phyloP scores from a whole-genome alignment of 2,888 invertebrate species.

The Seira sanloemensis region DNA sequence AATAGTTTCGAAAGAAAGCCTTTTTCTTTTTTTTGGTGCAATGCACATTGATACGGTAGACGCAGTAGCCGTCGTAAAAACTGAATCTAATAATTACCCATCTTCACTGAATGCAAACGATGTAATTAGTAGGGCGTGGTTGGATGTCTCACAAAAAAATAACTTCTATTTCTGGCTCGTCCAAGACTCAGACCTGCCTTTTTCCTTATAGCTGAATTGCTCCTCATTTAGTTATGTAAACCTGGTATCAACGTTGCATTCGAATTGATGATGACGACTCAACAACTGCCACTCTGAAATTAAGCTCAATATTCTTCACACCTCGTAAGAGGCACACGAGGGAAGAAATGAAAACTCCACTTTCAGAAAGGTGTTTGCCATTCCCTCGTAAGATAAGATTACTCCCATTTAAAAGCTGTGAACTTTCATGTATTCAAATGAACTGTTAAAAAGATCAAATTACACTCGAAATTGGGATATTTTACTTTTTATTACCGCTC shows the following conservation, averaged over 20 bases:
- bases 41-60: too few relatives aligned
- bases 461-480: too few relatives aligned
- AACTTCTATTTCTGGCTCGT: conserved; percentile 41
- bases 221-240: too few relatives aligned
- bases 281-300: conserved; percentile 23
- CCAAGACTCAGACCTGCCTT: not conserved
- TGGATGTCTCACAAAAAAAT: conserved; percentile 43
- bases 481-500: not conserved
- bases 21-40: too few relatives aligned
- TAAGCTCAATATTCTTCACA: conserved; percentile 44
- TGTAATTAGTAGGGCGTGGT: conserved; percentile 65
- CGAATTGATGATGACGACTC: not conserved
- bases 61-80: too few relatives aligned
- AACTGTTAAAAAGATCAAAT: too few relatives aligned
- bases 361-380: too few relatives aligned
- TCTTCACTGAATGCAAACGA: conserved; percentile 36
- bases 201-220: too few relatives aligned
- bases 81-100: conserved; percentile 43
- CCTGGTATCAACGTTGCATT: not conserved
- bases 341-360: too few relatives aligned
- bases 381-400: conserved; percentile 33
- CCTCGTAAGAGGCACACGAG: conserved; percentile 38
- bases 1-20: too few relatives aligned
- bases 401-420: conserved; percentile 11
- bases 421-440: conserved; percentile 7